A percentile compares a stretch with the other conserved stretches of the same genome.
phyloP scores from a whole-genome alignment of 2,888 invertebrate genomes.

The Iselma pallidipennis region DNA sequence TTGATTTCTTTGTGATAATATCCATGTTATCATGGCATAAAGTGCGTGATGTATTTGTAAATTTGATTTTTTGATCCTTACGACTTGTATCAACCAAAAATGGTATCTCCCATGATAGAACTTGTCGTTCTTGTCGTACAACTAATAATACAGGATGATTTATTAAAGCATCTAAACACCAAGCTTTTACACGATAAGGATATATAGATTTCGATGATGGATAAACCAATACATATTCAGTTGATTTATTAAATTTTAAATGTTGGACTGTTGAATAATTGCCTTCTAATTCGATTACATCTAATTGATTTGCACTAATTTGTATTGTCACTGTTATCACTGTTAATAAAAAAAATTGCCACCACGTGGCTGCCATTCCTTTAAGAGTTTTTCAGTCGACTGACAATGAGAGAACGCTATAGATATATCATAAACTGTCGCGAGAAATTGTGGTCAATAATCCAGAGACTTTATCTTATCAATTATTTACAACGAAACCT shows the following conservation, averaged over 20 bases:
- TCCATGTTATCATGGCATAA: conserved; percentile 62
- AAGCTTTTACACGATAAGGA: conserved; percentile 55
- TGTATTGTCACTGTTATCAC: background rate
- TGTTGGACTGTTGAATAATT: background rate
- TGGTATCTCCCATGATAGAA: conserved; percentile 81
- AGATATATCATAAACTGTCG: too few relatives aligned
- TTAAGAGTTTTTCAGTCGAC: too few relatives aligned
- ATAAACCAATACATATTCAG: conserved; percentile 17
- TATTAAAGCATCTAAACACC: conserved; percentile 55
- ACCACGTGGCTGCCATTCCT: too few relatives aligned
- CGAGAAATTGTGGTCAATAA: conserved; percentile 7
- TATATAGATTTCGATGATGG: conserved; percentile 20
- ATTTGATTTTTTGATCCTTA: conserved; percentile 49
- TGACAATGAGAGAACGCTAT: too few relatives aligned
- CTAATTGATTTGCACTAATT: background rate
- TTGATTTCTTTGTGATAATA: conserved; percentile 22
- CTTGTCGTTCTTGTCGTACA: conserved; percentile 72
- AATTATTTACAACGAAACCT: conserved; percentile 15
- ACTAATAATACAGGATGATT: conserved; percentile 73
- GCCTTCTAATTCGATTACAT: background rate
- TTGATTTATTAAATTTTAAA: conserved; percentile 11
- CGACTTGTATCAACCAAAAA: conserved; percentile 59
- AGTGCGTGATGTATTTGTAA: conserved; percentile 64
- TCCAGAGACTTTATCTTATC: conserved; percentile 15
- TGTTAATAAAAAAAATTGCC: background rate